Evolutionary conservation across 2,113 vertebrate genomes (phyloP), one percentile per base, ranked within the genome.

Genomic region (Beaufortia kweichowensis): DNA sequence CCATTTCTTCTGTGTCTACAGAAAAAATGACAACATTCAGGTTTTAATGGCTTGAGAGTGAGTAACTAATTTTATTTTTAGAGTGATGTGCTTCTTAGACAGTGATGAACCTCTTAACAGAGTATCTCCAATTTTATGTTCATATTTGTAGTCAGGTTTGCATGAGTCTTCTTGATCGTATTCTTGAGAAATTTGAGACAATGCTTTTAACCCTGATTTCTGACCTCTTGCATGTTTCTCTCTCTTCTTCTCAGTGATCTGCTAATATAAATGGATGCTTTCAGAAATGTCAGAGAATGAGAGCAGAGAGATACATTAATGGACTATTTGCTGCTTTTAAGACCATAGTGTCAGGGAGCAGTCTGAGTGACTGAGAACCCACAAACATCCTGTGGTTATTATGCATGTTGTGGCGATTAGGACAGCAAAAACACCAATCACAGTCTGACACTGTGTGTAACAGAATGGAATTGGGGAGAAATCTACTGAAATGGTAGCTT

Each of bases 111-210:
- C n/a, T n/a, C n/a, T n/a, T n/a, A n/a, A n/a, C n/a, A 21, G 19
- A 8, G 19, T n/a, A n/a, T 50, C 17, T 53, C 48, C 19, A 21
- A 8, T 53, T n/a, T 53, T 21, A 53, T 53, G 6, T 53, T 53
- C 48, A 53, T 11, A 46, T 21, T 53, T n/a, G 3, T 15, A n/a
- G 19, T 12, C 65, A 23, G 46, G 46, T 21, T 10, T 70, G 57
- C 21, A 55, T 61, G 57, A 55, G 11, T 17, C 9, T 14, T 56
- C 71, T 71, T 21, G 46, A 55, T 71, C 68, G 56, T 31, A 11
- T 77, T 31, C 35, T 41, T 39, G 33, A 70, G 28, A 19, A 39
- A 33, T 9, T 6, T 70, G 41, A 31, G 39, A 35, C 24, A 31
- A 19, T 31, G 65, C 24, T 68, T 68, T 50, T 50, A 50, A 67